A percentile compares a stretch with the other conserved stretches of the same genome.
These are phyloP conservation scores for Eulemur albifrons DNA, from an alignment of 2,797 vertebrate genomes.

Conservation along the genomic window DNA sequence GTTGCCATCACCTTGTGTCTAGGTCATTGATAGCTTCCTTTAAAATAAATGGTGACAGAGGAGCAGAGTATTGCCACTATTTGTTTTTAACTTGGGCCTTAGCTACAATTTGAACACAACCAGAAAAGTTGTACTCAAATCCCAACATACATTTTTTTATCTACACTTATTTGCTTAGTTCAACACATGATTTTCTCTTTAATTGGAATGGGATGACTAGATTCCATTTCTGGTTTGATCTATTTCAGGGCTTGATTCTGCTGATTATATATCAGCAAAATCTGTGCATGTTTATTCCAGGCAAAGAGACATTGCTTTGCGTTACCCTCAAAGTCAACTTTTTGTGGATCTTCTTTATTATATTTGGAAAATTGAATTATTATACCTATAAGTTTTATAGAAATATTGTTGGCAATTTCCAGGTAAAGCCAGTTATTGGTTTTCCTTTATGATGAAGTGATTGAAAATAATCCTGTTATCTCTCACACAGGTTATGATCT, in stretches of 20 bases:
- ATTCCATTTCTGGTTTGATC: neutral
- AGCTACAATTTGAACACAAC: neutral
- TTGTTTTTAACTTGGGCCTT: neutral
- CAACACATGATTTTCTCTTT: neutral
- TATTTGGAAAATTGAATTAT: neutral
- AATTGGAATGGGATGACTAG: neutral
- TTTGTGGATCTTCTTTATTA: neutral
- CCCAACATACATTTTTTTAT: neutral
- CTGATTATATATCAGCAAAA: neutral
- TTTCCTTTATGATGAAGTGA: neutral
- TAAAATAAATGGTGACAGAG: neutral
- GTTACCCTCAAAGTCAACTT: neutral
- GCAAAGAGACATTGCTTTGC: neutral
- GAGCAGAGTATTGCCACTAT: neutral
- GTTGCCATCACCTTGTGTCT: neutral
- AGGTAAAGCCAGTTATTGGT: neutral
- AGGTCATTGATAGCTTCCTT: neutral
- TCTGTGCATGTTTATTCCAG: neutral
- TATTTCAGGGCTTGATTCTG: neutral
- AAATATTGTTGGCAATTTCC: neutral
- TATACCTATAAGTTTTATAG: neutral
- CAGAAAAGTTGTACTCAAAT: neutral
- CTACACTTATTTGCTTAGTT: neutral
- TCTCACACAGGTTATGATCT: neutral
- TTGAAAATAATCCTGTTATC: neutral